Percentiles rank a stretch among this genome's conserved stretches.
Evolutionary conservation across 37 sponge, comb jelly and placozoan species (phyloP).

Genomic region (Petrosia ficiformis): DNA sequence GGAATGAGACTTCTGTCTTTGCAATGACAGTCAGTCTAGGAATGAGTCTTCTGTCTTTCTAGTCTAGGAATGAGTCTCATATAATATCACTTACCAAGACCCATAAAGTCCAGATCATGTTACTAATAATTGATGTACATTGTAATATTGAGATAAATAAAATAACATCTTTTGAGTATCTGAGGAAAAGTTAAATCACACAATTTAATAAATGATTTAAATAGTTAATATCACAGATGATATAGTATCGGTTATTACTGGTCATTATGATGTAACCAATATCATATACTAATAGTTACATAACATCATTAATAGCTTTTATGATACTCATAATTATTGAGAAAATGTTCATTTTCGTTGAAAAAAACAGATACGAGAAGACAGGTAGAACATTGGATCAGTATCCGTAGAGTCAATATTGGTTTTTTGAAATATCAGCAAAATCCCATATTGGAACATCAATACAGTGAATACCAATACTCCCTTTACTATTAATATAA

Average conservation of each 20-base stretch:
- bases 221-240: too few relatives aligned
- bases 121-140: conserved; percentile 43
- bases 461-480: background rate
- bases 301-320: too few relatives aligned
- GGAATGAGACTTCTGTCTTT: too few relatives aligned
- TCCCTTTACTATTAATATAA: background rate
- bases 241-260: too few relatives aligned
- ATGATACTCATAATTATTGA: too few relatives aligned
- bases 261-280: too few relatives aligned
- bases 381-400: too few relatives aligned
- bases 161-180: conserved; percentile 67
- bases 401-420: background rate
- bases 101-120: conserved; percentile 62
- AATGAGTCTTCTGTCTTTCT: too few relatives aligned
- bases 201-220: background rate
- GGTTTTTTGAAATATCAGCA: background rate
- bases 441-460: background rate
- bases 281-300: too few relatives aligned
- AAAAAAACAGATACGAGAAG: too few relatives aligned
- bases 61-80: background rate
- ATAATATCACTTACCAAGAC: conserved; percentile 38
- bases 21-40: too few relatives aligned
- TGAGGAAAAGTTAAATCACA: background rate
- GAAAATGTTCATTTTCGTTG: too few relatives aligned
- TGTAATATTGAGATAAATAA: conserved; percentile 58